A percentile compares a stretch with the other conserved stretches of the same genome.
phyloP scores from a whole-genome alignment of 2,888 invertebrate genomes.

The Netelia fuscicornis region DNA sequence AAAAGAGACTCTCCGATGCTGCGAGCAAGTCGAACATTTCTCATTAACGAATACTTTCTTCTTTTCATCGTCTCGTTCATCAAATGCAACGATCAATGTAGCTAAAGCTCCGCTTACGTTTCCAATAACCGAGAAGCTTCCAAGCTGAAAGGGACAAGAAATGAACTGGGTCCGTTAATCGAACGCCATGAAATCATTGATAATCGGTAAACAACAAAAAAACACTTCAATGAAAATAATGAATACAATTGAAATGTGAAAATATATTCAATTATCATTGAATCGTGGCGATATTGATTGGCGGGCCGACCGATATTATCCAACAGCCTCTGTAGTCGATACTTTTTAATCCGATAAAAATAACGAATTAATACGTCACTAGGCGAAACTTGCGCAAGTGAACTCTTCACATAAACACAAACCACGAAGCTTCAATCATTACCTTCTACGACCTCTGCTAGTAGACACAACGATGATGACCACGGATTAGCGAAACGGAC shows the following conservation, averaged over 20 bases:
- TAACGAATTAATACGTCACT: slow-evolving; percentile 57
- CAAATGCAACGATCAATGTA: slow-evolving; percentile 66
- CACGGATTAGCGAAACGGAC: slow-evolving; percentile 67
- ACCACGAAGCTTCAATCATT: slow-evolving; percentile 67
- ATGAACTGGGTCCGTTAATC: slow-evolving; percentile 49
- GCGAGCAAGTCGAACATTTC: slow-evolving; percentile 62
- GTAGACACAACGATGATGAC: slow-evolving; percentile 63
- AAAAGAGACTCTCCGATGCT: slow-evolving; percentile 59
- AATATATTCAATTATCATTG: background rate
- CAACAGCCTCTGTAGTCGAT: slow-evolving; percentile 56
- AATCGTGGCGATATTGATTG: slow-evolving; percentile 47
- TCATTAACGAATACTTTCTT: slow-evolving; percentile 31
- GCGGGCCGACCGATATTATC: slow-evolving; percentile 49
- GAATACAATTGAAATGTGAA: background rate
- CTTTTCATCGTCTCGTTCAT: slow-evolving; percentile 61
- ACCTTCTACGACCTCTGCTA: slow-evolving; percentile 58
- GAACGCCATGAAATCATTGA: slow-evolving; percentile 18
- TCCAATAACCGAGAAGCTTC: slow-evolving; percentile 61
- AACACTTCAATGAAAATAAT: background rate
- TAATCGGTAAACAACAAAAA: slow-evolving; percentile 9
- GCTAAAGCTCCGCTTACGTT: slow-evolving; percentile 63
- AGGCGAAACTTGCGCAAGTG: slow-evolving; percentile 49
- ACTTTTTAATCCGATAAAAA: slow-evolving; percentile 60
- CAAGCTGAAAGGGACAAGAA: slow-evolving; percentile 43
- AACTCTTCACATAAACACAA: slow-evolving; percentile 61